phyloP scores from a whole-genome alignment of 2,797 vertebrate species.

The Manis javanica region DNA sequence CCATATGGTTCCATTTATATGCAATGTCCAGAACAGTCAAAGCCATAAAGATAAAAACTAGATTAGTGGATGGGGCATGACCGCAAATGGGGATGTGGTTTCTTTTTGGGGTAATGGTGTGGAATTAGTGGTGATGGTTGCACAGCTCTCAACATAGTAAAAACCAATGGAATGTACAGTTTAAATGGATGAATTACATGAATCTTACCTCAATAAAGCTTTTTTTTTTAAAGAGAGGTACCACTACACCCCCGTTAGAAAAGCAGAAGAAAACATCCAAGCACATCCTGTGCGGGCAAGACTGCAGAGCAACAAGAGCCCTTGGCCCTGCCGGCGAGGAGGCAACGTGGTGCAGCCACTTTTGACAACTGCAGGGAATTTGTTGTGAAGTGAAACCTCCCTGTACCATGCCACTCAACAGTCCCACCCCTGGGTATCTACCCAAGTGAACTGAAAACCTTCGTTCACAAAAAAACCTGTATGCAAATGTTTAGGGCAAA shows the following conservation, averaged over 20 bases:
- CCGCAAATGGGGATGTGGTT: background rate
- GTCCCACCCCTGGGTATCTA: background rate
- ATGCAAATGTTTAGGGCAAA: background rate
- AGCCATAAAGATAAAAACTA: background rate
- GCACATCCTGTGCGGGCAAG: fast-evolving
- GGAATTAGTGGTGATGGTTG: background rate
- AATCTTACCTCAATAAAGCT: background rate
- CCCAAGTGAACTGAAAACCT: background rate
- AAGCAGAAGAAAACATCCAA: background rate
- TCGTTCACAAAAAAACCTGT: background rate
- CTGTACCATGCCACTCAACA: too few species aligned
- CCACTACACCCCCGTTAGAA: background rate
- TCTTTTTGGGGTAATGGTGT: background rate
- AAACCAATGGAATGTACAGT: background rate
- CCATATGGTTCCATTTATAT: too few species aligned
- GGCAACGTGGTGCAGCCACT: background rate
- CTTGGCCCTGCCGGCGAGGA: background rate
- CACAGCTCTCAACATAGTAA: background rate
- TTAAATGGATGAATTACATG: background rate
- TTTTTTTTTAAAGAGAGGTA: background rate
- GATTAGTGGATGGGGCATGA: background rate
- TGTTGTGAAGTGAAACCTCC: background rate
- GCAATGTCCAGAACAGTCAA: background rate
- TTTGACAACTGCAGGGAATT: too few species aligned
- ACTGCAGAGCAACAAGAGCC: background rate